Evolutionary conservation across 2,888 invertebrate genomes (phyloP).

Genomic region (Meandrusa payeni): DNA sequence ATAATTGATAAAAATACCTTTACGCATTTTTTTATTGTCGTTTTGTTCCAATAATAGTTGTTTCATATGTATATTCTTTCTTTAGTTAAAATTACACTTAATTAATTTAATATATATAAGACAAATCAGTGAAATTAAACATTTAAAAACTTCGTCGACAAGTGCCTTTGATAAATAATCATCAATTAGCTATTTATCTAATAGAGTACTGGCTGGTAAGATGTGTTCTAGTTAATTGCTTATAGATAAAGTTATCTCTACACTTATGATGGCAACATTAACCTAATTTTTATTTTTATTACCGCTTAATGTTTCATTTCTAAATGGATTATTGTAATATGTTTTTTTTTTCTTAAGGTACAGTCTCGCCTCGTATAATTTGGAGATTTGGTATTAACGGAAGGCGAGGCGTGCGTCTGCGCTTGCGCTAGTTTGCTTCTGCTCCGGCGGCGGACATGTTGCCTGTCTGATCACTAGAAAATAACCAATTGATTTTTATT

Average conservation of each 20-base stretch:
- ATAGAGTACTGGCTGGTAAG: slow-evolving; percentile 21
- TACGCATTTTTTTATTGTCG: no score
- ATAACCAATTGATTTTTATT: slow-evolving; percentile 6
- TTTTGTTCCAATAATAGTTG: no score
- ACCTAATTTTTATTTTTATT: slow-evolving; percentile 26
- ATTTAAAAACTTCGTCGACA: no score
- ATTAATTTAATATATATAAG: no score
- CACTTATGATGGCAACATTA: slow-evolving; percentile 26
- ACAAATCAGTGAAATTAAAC: no score
- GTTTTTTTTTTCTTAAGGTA: slow-evolving; percentile 2
- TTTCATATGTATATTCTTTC: no score
- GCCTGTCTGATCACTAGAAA: slow-evolving; percentile 27
- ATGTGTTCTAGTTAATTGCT: slow-evolving; percentile 24
- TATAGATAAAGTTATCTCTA: slow-evolving; percentile 28
- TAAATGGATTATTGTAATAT: slow-evolving; percentile 5
- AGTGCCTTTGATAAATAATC: slow-evolving; percentile 4
- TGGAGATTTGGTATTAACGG: slow-evolving; percentile 11
- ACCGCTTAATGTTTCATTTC: slow-evolving; percentile 15
- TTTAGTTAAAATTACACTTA: no score
- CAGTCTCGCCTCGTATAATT: slow-evolving; percentile 1
- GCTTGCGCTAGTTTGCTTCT: slow-evolving; percentile 34
- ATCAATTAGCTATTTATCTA: slow-evolving; percentile 2
- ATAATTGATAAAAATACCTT: no score
- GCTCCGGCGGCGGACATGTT: slow-evolving; percentile 40
- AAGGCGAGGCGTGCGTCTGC: slow-evolving; percentile 26